Evolutionary conservation across 2,888 invertebrate species (phyloP), one percentile per base, ranked within the genome.

Genomic region (Drosophila anomalata): DNA sequence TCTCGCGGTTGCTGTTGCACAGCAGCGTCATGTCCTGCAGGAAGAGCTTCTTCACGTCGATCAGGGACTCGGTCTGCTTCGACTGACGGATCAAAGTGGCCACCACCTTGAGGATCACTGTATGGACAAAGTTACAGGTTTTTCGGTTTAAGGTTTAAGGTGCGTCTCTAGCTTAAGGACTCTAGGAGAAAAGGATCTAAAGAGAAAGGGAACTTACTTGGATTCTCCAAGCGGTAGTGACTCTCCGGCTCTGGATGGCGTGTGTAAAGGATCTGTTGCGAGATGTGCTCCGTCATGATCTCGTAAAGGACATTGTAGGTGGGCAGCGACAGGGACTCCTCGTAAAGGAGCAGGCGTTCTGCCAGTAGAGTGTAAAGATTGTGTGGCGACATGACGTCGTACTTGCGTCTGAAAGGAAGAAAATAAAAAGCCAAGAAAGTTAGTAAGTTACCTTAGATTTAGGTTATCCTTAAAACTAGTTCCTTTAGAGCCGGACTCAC

Each of bases 271-370:
- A 98, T 97, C 92, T 98, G 98, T 91, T 98, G 97, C 77, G 97
- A 97, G 82, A 99, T 97, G 90, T 98, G 97, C 92, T 99, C 99
- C 3, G 98, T 98, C 94, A 99, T 95, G 91, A 99, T 96, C 94
- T 99, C 99, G 93, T 98, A 99, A 53, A 99, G 95, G 75, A 98
- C 98, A 93, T 99, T 99, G 94, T 99, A 99, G 1, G 98, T 98
- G 52, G 98, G 96, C 92, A 99, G 93, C 54, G 98, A 95, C 60
- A 99, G 94, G 9, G 96, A 96, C 90, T 97, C 97, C 89, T 97
- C 97, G 90, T 97, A 96, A 61, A 97, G 93, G 82, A 97, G 93
- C 84, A 99, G 94, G 76, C 99, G 94, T 90, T 98, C 98, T 36
- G 98, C 97, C 84, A 99, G 94, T 88, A 99, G 93, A 26, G 99